Evolutionary conservation across 2,797 vertebrate genomes (phyloP).

Genomic region (Poliocrania exsul): DNA sequence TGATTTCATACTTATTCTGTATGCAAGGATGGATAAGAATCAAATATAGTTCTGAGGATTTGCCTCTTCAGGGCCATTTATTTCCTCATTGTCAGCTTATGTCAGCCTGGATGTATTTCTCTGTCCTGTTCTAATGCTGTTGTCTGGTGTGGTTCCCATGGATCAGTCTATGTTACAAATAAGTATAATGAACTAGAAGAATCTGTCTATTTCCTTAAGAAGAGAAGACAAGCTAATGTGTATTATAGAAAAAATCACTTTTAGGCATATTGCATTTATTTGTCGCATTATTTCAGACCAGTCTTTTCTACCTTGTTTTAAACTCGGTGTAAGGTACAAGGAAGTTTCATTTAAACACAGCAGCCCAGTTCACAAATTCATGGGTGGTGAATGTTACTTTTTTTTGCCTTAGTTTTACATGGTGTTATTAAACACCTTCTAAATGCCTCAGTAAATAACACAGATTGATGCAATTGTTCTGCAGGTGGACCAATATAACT

Average conservation of each 20-base stretch:
- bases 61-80: not conserved
- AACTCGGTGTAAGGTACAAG: not conserved
- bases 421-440: not conserved
- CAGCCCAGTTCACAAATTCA: not conserved
- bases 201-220: not conserved
- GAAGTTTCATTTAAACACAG: not conserved
- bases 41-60: not conserved
- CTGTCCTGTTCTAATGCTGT: not conserved
- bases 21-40: not conserved
- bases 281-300: not conserved
- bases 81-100: not conserved
- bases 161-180: not conserved
- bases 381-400: not conserved
- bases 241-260: not conserved
- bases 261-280: not conserved
- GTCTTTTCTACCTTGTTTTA: not conserved
- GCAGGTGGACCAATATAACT: not conserved
- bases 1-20: not conserved
- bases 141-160: not conserved
- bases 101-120: not conserved
- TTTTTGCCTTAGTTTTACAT: not conserved
- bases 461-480: not conserved
- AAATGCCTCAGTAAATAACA: not conserved
- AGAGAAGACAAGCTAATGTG: not conserved
- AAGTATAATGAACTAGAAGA: not conserved